phyloP scores from a whole-genome alignment of 1,140 invertebrate species.

The Phymorhynchus buccinoides region DNA sequence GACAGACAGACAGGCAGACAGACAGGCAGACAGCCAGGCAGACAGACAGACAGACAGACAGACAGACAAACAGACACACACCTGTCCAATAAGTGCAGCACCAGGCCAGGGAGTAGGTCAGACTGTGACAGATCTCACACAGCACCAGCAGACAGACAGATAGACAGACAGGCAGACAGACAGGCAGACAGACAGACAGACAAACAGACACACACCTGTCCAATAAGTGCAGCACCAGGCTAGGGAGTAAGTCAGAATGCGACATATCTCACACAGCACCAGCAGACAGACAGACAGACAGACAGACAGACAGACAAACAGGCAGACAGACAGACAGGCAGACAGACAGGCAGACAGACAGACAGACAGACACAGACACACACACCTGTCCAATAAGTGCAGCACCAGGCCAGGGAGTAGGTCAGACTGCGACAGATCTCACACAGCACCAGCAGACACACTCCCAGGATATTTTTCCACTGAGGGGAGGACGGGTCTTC shows the following conservation, averaged over 20 bases:
- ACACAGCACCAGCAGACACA: slow-evolving; percentile 74
- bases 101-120: slow-evolving; percentile 79
- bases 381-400: slow-evolving; percentile 74
- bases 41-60: too few relatives aligned
- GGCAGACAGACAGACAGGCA: too few relatives aligned
- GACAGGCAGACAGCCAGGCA: too few relatives aligned
- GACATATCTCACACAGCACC: too few relatives aligned
- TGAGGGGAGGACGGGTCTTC: slow-evolving; percentile 70
- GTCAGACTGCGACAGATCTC: slow-evolving; percentile 78
- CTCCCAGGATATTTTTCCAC: slow-evolving; percentile 75
- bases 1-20: too few relatives aligned
- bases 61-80: too few relatives aligned
- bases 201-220: background rate
- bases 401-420: slow-evolving; percentile 79
- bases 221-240: too few relatives aligned
- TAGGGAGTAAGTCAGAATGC: background rate
- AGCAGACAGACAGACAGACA: too few relatives aligned
- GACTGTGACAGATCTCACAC: slow-evolving; percentile 77
- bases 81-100: slow-evolving; percentile 75
- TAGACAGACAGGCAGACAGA: too few relatives aligned
- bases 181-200: background rate
- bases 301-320: too few relatives aligned
- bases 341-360: too few relatives aligned
- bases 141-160: slow-evolving; percentile 74
- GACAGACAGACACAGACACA: background rate